Evolutionary conservation across 1,140 invertebrate species (phyloP).

Genomic region (Drosophila paulistorum): DNA sequence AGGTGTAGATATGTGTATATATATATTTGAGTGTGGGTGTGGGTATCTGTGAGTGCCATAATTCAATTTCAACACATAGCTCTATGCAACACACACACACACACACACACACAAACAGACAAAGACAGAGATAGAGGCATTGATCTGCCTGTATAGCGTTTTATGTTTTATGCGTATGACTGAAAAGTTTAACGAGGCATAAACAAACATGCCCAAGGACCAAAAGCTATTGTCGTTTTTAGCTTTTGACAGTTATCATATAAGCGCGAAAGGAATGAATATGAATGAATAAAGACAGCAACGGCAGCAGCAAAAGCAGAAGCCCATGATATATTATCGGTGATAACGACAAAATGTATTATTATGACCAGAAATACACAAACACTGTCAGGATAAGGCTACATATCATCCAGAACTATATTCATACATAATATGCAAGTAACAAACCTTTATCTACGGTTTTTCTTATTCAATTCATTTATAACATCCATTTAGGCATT

Average conservation of each 20-base stretch:
- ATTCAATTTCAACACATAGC: constrained; percentile 61
- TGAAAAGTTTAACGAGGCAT: constrained; percentile 79
- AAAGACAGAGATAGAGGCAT: constrained; percentile 36
- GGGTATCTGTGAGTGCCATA: constrained; percentile 53
- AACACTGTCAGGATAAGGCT: background rate
- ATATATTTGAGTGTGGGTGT: background rate
- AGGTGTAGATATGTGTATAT: background rate
- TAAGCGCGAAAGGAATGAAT: constrained; percentile 53
- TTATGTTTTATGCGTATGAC: constrained; percentile 67
- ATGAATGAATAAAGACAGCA: constrained; percentile 17
- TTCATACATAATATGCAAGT: no score
- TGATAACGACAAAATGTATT: background rate
- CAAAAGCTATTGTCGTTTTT: constrained; percentile 65
- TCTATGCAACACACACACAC: constrained; percentile 27
- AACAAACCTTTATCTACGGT: background rate
- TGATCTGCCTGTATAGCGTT: constrained; percentile 65
- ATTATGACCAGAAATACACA: background rate
- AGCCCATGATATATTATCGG: constrained; percentile 17
- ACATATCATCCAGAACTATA: background rate
- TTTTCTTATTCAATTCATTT: background rate
- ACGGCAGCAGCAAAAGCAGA: background rate
- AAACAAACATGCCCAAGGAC: constrained; percentile 71
- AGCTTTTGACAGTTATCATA: constrained; percentile 48
- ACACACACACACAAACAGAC: constrained; percentile 12
- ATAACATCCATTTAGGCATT: no score